Base-by-base conservation (phyloP, 2,888 invertebrate species). In the Caenorhabditis panamensis region DNA sequence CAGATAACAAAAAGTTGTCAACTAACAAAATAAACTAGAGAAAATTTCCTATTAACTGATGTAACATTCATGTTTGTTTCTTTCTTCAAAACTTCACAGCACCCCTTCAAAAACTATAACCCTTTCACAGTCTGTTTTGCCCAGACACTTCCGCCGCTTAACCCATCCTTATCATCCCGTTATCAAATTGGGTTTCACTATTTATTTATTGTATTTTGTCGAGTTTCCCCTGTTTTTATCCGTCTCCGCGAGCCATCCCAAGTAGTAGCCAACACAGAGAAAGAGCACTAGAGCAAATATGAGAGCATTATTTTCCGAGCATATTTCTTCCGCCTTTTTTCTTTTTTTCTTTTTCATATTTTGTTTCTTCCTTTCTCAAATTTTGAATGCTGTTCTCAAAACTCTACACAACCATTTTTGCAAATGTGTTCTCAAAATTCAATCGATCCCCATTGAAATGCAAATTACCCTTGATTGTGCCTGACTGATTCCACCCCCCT, bases 231-330 rank as follows among this genome's bases (percentile, higher is more conserved):
- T 11, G 41, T 41, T 41, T 41, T 41, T 41, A n/a, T n/a, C n/a
- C 11, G 36, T 36, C 36, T 11, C 36, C 36, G 36, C n/a, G 49
- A 44, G 44, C 44, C 41, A 44, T 44, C 28, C 4, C 44, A 26
- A 44, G 61, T 6, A 41, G 41, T 41, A 41, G 41, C 41, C 41
- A 16, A 41, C 13, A 41, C 16, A 16, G 36, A 11, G 36, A n/a
- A 47, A 58, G 49, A 68, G 68, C 68, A 68, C 58, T 36, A 68
- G 58, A 49, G 68, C 36, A 68, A 68, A 68, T 36, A 67, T 58
- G 31, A n/a, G n/a, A n/a, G n/a, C n/a, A n/a, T n/a, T n/a, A n/a
- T n/a, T n/a, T n/a, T n/a, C n/a, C n/a, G n/a, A n/a, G n/a, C n/a
- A n/a, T n/a, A n/a, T n/a, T n/a, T n/a, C n/a, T n/a, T n/a, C n/a